Base-by-base conservation (phyloP, 2,113 vertebrate genomes). In the Chelonoidis abingdonii region DNA sequence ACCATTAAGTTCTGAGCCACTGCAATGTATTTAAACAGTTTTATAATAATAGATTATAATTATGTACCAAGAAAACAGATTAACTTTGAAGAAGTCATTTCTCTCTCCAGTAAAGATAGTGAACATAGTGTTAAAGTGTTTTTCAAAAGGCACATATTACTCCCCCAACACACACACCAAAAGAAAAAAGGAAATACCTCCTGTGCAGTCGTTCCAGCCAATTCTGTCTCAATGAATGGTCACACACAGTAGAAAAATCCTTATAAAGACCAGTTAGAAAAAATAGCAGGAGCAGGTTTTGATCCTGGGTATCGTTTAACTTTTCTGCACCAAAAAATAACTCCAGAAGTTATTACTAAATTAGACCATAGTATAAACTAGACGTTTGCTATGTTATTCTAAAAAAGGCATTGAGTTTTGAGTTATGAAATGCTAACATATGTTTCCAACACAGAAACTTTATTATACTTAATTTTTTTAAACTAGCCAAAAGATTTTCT, bases 61-160 rank as follows among this genome's bases (percentile, higher is more conserved):
- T 95, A 92, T 19, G 75, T 86, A 54, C 56, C 0, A 72, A 41
- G 89, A 89, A 91, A 97, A 90, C 96, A 97, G 93, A 44, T 82
- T 47, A 83, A 53, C 89, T 96, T 96, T 95, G 95, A 96, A 94
- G 93, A 54, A 96, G 92, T 89, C 93, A 88, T 89, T 25, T 78
- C 89, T 79, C 87, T 96, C 93, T 87, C 76, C 89, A 89, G 88
- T 69, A 91, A 95, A 95, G 94, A 87, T 59, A 95, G 94, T 87
- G 90, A 94, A 94, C 93, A 75, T 27, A 91, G 65, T 4, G 14
- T 86, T 65, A 53, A 88, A 75, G 84, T 82, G 88, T 86, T 95
- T 35, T 81, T 90, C 53, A 97, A 96, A 97, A 78, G 94, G 93
- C 75, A 8, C 87, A 93, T 93, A 86, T 72, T 89, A 52, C 75